phyloP scores from a whole-genome alignment of 2,113 vertebrate genomes.

The Otis tarda region DNA sequence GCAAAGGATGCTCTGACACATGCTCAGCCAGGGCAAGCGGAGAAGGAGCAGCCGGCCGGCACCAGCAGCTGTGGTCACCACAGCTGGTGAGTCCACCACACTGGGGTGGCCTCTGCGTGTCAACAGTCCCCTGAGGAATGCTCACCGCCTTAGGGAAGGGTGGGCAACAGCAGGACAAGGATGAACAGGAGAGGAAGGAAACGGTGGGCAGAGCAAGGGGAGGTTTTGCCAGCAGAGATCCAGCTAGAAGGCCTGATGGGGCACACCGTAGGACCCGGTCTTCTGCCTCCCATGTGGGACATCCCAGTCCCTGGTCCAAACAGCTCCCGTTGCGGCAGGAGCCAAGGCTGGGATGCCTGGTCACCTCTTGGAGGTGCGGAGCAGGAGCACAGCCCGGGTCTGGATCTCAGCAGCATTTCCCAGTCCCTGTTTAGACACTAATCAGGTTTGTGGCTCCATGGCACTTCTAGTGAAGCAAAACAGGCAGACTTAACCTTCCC shows the following conservation, averaged over 20 bases:
- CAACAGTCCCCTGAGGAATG: accelerated
- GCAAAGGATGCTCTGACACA: neutral
- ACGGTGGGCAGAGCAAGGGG: neutral
- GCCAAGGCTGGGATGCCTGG: neutral
- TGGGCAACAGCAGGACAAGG: neutral
- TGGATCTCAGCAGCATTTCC: neutral
- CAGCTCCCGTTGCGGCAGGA: neutral
- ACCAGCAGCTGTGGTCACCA: neutral
- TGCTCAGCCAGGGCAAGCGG: neutral
- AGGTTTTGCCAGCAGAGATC: neutral
- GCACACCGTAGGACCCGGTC: accelerated
- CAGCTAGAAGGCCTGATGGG: neutral
- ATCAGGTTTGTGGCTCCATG: neutral
- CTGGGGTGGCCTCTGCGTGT: neutral
- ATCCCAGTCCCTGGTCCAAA: neutral
- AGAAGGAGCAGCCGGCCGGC: neutral
- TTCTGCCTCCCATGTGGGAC: neutral
- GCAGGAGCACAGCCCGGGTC: neutral
- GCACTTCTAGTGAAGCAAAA: neutral
- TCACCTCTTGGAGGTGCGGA: neutral
- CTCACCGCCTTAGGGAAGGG: neutral
- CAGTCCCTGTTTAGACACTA: neutral
- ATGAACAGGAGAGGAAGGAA: neutral
- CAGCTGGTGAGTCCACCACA: neutral
- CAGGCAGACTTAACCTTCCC: neutral